phyloP scores from a whole-genome alignment of 2,797 vertebrate genomes.

The Sebastes alutus region DNA sequence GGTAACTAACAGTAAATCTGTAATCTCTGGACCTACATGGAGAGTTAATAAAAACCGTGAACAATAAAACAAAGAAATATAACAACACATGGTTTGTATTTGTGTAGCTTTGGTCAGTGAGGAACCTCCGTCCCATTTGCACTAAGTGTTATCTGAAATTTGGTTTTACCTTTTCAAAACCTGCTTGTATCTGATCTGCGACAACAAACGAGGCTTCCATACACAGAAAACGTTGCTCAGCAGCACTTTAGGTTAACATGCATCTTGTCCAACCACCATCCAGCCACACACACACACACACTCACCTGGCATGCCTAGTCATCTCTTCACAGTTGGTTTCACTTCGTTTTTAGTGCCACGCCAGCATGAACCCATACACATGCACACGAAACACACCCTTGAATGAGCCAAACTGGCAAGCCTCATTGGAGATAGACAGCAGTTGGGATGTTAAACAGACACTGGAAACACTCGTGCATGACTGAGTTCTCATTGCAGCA shows the following conservation, averaged over 20 bases:
- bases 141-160: not conserved
- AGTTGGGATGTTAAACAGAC: conserved; percentile 42
- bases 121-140: not conserved
- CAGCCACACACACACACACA: conserved; percentile 5
- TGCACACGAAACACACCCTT: not conserved
- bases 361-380: conserved; percentile 41
- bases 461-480: conserved; percentile 27
- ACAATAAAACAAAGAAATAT: not conserved
- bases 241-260: not conserved
- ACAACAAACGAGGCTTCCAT: not conserved
- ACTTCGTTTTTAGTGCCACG: conserved; percentile 42
- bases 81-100: not conserved
- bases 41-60: not conserved
- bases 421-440: conserved; percentile 31
- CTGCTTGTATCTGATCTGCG: not conserved
- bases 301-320: conserved; percentile 29
- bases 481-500: conserved; percentile 20
- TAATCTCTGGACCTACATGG: not conserved
- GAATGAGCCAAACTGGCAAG: conserved; percentile 48
- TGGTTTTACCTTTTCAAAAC: not conserved
- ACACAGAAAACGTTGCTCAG: not conserved
- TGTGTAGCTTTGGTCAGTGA: not conserved
- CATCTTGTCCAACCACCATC: conserved; percentile 11
- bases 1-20: not conserved
- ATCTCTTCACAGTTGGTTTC: conserved; percentile 56